Evolutionary conservation across 2,113 vertebrate species (phyloP).

Genomic region (Ardeotis arabs): DNA sequence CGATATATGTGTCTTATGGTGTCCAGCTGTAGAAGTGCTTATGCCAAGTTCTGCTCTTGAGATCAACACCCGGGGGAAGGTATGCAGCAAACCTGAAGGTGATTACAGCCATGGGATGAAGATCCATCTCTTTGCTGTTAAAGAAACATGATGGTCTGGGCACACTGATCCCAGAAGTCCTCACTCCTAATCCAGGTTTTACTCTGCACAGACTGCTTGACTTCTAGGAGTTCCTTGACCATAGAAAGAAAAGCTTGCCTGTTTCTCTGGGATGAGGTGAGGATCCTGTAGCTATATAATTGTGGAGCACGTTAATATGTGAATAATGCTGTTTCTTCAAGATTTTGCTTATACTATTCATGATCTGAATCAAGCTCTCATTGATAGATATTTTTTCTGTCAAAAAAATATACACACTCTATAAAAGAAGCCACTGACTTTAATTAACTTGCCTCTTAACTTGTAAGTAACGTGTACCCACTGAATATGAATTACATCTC

Average conservation of each 20-base stretch:
- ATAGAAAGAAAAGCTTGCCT: not conserved
- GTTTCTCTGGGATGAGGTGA: not conserved
- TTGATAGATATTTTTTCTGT: not conserved
- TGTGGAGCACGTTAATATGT: not conserved
- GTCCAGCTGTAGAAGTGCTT: not conserved
- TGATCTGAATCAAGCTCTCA: not conserved
- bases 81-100: not conserved
- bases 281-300: not conserved
- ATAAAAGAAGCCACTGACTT: not conserved
- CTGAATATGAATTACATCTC: not conserved
- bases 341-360: not conserved
- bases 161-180: fast-evolving
- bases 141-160: not conserved
- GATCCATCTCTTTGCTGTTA: not conserved
- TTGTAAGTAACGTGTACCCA: not conserved
- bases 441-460: not conserved
- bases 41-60: not conserved
- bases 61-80: not conserved
- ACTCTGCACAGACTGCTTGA: not conserved
- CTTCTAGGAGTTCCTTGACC: not conserved
- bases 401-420: not conserved
- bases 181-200: not conserved
- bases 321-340: not conserved
- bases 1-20: fast-evolving
- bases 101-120: not conserved